Base-by-base conservation (phyloP, 2,888 invertebrate genomes). In the Latheticus oryzae region DNA sequence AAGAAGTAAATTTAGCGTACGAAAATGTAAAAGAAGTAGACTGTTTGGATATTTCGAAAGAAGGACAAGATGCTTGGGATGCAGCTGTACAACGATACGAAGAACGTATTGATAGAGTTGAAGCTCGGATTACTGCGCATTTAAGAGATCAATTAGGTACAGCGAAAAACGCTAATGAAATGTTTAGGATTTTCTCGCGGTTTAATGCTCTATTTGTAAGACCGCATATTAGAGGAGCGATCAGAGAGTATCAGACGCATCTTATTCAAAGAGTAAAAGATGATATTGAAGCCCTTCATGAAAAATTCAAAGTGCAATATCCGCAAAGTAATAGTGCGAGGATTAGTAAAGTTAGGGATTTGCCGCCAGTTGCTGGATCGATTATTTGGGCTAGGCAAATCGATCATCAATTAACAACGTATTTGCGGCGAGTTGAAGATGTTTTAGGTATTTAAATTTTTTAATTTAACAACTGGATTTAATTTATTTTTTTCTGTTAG, bases 351-450 rank as follows among this genome's bases (percentile, higher is more conserved):
- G 92, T 93, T 5, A 87, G 96, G 54, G 99, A 99, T 80, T 81
- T 99, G 67, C 98, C 98, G 2, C 97, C 97, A 0, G 94, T 99
- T 9, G 93, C 98, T 16, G 98, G 98, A 0, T 96, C 95, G 48
- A 98, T 99, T 68, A 95, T 99, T 69, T 99, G 99, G 99, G 97
- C 97, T 2, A 92, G 95, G 72, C 93, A 98, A 82, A 99, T 99
- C 71, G 98, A 99, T 79, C 89, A 96, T 65, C 98, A 99, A 78
- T 84, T 99, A 42, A 95, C 94, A 7, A 94, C 95, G 66, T 98
- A 97, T 79, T 85, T 99, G 77, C 90, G 94, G 74, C 87, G 98
- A 62, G 98, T 99, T 0, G 99, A 98, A 81, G 98, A 98, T 82
- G 98, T 99, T 12, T 85, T 99, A 38, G 97, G 94, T 85, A 81